These are phyloP conservation scores for Myrmophylax atrothorax DNA, from an alignment of 2,113 vertebrate genomes.

Conservation along the genomic window DNA sequence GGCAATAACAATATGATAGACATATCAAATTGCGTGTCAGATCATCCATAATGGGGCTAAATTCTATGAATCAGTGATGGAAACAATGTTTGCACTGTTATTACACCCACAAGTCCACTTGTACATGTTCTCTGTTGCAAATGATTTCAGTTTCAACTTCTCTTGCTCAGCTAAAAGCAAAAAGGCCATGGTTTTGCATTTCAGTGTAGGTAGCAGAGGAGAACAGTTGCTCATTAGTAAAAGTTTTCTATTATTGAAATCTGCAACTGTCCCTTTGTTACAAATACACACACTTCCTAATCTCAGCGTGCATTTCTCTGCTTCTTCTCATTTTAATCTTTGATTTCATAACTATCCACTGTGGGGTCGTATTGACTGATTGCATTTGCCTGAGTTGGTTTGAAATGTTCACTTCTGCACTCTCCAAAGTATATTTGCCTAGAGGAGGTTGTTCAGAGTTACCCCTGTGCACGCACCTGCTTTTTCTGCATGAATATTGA, in stretches of 20 bases:
- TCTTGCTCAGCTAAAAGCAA: background rate
- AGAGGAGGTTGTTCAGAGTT: background rate
- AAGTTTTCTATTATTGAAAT: background rate
- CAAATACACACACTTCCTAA: background rate
- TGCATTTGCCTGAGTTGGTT: background rate
- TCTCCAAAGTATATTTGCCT: background rate
- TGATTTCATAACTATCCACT: background rate
- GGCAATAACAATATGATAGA: background rate
- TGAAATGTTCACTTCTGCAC: background rate
- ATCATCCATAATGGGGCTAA: background rate
- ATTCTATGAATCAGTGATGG: background rate
- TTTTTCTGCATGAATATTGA: background rate
- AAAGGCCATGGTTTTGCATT: background rate
- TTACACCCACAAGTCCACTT: background rate
- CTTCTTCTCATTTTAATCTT: background rate
- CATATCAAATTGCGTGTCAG: background rate
- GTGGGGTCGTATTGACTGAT: background rate
- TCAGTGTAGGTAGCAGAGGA: background rate
- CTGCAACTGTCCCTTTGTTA: background rate
- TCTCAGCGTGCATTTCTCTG: background rate
- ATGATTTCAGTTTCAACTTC: background rate
- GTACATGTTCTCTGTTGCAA: background rate
- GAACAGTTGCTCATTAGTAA: background rate
- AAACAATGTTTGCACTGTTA: background rate
- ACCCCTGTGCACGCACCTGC: background rate